Conservation (phyloP, 2,797 vertebrate species). For the Heliangelus exortis region DNA sequence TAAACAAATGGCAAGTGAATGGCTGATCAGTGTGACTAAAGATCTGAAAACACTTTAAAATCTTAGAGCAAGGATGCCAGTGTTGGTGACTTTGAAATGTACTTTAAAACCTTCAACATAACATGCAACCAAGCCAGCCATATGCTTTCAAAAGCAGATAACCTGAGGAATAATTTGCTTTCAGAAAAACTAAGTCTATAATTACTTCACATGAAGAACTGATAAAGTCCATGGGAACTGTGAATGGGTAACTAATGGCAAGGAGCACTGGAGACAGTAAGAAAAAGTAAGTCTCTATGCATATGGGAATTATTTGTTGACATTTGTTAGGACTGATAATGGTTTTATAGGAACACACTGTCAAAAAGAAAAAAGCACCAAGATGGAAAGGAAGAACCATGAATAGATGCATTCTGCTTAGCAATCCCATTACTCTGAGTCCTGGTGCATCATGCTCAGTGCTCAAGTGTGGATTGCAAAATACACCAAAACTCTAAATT, state of each 20-base stretch:
- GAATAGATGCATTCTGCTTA: neutral
- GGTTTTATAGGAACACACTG: neutral
- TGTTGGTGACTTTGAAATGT: constrained; percentile 21
- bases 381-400: neutral
- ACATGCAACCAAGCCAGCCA: constrained; percentile 34
- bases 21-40: neutral
- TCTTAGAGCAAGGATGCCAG: constrained; percentile 8
- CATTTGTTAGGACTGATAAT: neutral
- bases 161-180: constrained; percentile 60
- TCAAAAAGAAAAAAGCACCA: constrained; percentile 51
- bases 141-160: neutral
- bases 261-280: neutral
- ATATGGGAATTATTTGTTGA: neutral
- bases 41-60: neutral
- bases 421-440: neutral
- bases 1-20: neutral
- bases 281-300: neutral
- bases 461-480: neutral
- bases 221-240: neutral
- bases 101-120: neutral
- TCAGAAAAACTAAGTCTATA: constrained; percentile 18
- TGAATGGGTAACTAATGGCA: constrained; percentile 14
- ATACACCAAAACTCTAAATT: neutral
- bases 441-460: neutral
- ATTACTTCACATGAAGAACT: constrained; percentile 24